Conservation (phyloP, 2,797 vertebrate species). For the Ibycter americanus region DNA sequence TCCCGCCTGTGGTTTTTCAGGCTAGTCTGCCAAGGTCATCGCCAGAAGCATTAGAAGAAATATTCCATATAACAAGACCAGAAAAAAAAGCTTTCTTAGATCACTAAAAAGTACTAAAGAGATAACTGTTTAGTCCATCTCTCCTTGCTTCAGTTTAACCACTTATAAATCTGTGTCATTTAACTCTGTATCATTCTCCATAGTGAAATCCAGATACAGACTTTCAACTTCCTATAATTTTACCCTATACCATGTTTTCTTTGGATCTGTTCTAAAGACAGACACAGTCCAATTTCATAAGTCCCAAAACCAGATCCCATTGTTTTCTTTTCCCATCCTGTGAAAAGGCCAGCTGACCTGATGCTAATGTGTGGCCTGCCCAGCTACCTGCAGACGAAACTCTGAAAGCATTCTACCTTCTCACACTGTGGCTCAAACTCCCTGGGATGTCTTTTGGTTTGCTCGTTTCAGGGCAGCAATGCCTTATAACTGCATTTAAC, state of each 20-base stretch:
- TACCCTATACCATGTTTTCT: not conserved
- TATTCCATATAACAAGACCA: not conserved
- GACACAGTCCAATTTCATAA: not conserved
- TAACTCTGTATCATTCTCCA: not conserved
- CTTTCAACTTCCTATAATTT: not conserved
- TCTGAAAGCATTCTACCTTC: not conserved
- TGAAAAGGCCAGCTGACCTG: not conserved
- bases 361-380: not conserved
- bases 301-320: not conserved
- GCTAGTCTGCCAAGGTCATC: not conserved
- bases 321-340: not conserved
- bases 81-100: not conserved
- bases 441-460: not conserved
- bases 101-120: not conserved
- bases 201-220: not conserved
- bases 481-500: not conserved
- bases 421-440: not conserved
- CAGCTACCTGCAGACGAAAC: not conserved
- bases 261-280: not conserved
- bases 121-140: not conserved
- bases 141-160: not conserved
- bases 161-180: not conserved
- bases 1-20: not conserved
- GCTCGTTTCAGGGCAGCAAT: not conserved
- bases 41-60: not conserved